Evolutionary conservation across 2,113 vertebrate species (phyloP), one percentile per base, ranked within the genome.

Genomic region (Otocyon megalotis): DNA sequence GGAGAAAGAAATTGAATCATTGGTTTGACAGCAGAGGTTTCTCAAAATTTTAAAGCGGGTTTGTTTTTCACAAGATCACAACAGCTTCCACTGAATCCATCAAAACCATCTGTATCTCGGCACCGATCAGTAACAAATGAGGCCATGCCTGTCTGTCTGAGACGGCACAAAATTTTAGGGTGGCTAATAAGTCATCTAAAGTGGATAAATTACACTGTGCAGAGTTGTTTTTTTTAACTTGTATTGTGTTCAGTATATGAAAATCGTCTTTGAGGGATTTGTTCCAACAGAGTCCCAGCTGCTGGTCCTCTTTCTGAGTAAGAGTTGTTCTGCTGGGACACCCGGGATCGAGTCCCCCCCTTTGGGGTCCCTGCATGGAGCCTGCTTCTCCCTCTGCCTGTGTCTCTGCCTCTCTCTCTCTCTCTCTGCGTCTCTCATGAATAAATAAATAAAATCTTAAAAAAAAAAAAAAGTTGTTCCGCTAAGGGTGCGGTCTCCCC

Each of bases 1-100:
- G 58, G 80, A 79, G 37, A 92, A 58, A 48, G 48, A 93, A 82
- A 24, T 87, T 50, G n/a, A 97, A 30, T 56, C 60, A 72, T 9
- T 76, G 82, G 71, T 10, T 72, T 76, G 16, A 26, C 67, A 50
- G 35, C 17, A 7, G 9, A 2, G 19, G 53, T n/a, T 95, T 58
- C n/a, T 48, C 67, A 93, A 19, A 65, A 77, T 19, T 88, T 56
- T 84, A n/a, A 89, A 76, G 12, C 58, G n/a, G 67, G 17, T 54
- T 90, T 88, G 50, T 58, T 96, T 93, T 86, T 67, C 60, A 77
- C 35, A 67, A 79, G 30, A 72, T 58, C 14, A 26, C 30, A 80
- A 14, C 16, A 86, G 32, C 1, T 72, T 81, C 48, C 48, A 43
- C 37, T 4, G 15, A 48, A 48, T 87, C 79, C 63, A 15, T n/a